Evolutionary conservation across 2,888 invertebrate genomes (phyloP).

Genomic region (Crepidodera aurea): DNA sequence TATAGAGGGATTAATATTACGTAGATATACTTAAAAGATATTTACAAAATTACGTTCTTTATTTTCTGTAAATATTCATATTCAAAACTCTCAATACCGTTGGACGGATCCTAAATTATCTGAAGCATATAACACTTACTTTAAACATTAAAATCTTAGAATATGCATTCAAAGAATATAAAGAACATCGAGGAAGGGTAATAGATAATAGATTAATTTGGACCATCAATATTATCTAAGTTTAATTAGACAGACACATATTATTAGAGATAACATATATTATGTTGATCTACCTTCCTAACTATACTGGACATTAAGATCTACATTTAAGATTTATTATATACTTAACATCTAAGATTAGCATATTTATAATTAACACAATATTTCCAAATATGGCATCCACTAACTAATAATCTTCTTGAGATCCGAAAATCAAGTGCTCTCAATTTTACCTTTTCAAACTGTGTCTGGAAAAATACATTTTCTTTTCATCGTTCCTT

Average conservation of each 20-base stretch:
- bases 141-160: conserved; percentile 36
- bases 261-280: conserved; percentile 45
- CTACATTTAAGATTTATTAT: conserved; percentile 46
- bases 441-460: too few species aligned
- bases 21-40: conserved; percentile 21
- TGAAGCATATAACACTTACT: conserved; percentile 38
- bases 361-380: conserved; percentile 23
- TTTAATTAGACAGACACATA: conserved; percentile 50
- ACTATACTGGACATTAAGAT: conserved; percentile 43
- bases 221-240: conserved; percentile 53
- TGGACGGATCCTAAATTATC: conserved; percentile 58
- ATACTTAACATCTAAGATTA: conserved; percentile 31
- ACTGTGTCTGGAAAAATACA: too few species aligned
- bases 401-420: not conserved
- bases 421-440: too few species aligned
- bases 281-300: conserved; percentile 52
- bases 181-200: conserved; percentile 29
- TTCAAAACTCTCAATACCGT: conserved; percentile 41
- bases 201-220: conserved; percentile 51
- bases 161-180: conserved; percentile 25
- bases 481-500: too few species aligned
- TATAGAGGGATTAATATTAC: conserved; percentile 16
- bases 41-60: conserved; percentile 34
- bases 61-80: conserved; percentile 25
- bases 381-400: conserved; percentile 17